Conservation (phyloP, 2,888 invertebrate genomes). For the Yponomeuta malinellus region DNA sequence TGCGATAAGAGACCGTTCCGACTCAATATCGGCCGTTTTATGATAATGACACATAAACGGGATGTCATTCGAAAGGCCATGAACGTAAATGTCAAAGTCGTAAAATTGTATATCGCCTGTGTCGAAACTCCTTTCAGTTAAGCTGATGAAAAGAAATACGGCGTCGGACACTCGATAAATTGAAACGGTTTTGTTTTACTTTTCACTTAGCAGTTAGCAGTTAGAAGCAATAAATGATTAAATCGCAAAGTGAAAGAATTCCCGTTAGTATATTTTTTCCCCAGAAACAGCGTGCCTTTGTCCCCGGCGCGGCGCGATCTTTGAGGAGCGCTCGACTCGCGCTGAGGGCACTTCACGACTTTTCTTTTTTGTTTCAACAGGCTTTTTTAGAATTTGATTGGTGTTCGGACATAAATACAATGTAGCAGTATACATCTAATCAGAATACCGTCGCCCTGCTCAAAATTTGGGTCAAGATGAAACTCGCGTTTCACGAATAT, state of each 20-base stretch:
- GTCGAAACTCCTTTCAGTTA: not conserved
- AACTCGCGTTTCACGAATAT: too few species aligned
- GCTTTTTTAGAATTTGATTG: not conserved
- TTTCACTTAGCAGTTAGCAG: not conserved
- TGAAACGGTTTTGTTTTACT: not conserved
- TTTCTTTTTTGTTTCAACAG: not conserved
- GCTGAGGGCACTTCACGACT: not conserved
- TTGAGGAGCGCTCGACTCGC: not conserved
- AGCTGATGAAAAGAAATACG: conserved; percentile 3
- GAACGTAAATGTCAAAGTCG: conserved; percentile 20
- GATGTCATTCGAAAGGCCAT: conserved; percentile 16
- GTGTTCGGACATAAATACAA: not conserved
- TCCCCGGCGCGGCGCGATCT: not conserved
- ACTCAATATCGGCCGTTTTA: conserved; percentile 10
- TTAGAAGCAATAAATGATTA: not conserved
- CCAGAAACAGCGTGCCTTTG: not conserved
- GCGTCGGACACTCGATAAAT: not conserved
- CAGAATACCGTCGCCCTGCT: not conserved
- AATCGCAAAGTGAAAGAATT: not conserved
- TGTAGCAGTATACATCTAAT: not conserved
- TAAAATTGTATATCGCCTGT: conserved; percentile 17
- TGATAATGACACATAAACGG: conserved; percentile 14
- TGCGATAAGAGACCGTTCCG: not conserved
- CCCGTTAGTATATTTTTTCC: not conserved
- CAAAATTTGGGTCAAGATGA: not conserved